Conservation (phyloP, 2,113 vertebrate genomes). For the Hystrix brachyura region DNA sequence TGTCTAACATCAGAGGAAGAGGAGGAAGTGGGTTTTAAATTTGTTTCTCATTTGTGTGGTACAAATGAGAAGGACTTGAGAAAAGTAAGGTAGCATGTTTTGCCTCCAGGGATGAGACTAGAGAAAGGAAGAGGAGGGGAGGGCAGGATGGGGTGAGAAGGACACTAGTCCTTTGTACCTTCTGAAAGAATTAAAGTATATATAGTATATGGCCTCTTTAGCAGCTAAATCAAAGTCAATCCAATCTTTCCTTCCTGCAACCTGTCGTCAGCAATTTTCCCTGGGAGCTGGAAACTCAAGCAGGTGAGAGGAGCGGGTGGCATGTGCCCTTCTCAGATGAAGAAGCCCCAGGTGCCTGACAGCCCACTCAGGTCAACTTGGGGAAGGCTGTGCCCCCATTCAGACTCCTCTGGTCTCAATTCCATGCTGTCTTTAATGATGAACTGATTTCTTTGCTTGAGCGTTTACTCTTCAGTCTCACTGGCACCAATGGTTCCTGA, state of each 20-base stretch:
- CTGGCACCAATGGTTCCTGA: not conserved
- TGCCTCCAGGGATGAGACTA: conserved; percentile 11
- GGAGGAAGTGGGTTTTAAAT: conserved; percentile 59
- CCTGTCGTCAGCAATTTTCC: conserved; percentile 7
- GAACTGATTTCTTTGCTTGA: conserved; percentile 69
- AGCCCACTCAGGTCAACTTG: conserved; percentile 47
- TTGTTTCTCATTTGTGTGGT: conserved; percentile 71
- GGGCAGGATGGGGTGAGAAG: not conserved
- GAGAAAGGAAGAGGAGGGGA: not conserved
- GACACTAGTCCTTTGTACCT: not conserved
- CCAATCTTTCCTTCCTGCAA: not conserved
- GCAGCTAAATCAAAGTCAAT: conserved; percentile 47
- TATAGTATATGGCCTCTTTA: conserved; percentile 24
- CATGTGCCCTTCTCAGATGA: not conserved
- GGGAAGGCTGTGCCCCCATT: not conserved
- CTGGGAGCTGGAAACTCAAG: not conserved
- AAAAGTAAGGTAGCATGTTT: conserved; percentile 2
- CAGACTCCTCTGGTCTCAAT: not conserved
- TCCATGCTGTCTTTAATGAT: conserved; percentile 34
- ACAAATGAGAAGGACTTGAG: conserved; percentile 24
- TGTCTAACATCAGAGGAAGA: not conserved
- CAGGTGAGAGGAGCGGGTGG: not conserved
- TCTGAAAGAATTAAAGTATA: not conserved
- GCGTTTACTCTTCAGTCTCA: conserved; percentile 65
- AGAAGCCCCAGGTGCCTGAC: not conserved